Base-by-base conservation (phyloP, 1,140 invertebrate species). In the Drosophila tsacasi region DNA sequence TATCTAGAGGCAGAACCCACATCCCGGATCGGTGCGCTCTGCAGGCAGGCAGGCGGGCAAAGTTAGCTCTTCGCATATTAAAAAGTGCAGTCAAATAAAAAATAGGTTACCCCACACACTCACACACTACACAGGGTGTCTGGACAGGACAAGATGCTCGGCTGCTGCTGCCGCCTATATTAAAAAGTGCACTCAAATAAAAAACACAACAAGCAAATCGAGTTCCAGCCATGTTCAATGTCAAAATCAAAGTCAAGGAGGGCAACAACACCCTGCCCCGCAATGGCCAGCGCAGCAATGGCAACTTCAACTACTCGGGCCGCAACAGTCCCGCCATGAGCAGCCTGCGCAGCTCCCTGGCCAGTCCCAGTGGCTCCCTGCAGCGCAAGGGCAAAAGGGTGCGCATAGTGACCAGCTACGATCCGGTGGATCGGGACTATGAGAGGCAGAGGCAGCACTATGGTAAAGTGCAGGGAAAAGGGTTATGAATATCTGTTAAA, bases 211-310 rank as follows among this genome's bases (percentile, higher is more conserved):
- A 55, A 85, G 27, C 27, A 19, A 52, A 32, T 32, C 27, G 6
- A 32, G 27, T 50, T 40, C 46, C 50, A 87, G 73, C 27, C 71
- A 93, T 93, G 93, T 93, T 93, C 62, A 93, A 87, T 87, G 83
- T 93, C 49, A 92, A 93, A 86, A 85, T 93, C 44, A 93, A 93
- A 93, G 91, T 93, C 49, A 93, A 93, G 58, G 92, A 93, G 65
- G 92, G 91, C 65, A 91, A 91, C 75, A 93, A 93, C 37, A 92
- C 92, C 13, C 67, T 93, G 73, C 92, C 92, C 9, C 85, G 91
- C 8, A 91, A 80, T 52, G 68, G 72, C 9, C 79, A 80, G 55
- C 79, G 75, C n/a, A 75, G 67, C 54, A 83, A 83, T 39, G 79
- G 61, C 12, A 78, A 49, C 46, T 49, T 74, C 12, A 27, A 47